phyloP scores from a whole-genome alignment of 2,797 vertebrate species.

The Gephyroberyx darwinii region DNA sequence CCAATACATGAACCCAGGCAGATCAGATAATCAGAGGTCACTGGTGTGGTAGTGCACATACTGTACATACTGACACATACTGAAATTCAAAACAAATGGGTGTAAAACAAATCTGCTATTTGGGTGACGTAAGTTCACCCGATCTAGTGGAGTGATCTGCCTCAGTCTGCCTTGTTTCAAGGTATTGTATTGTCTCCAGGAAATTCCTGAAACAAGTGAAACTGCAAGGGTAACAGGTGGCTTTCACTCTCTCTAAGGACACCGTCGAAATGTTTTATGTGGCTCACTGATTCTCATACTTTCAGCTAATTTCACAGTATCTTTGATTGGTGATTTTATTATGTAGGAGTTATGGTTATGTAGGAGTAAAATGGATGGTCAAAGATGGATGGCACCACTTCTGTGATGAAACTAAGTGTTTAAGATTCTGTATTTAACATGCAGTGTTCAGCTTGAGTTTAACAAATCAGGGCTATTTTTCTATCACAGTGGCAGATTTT shows the following conservation, averaged over 20 bases:
- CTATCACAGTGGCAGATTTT: not conserved
- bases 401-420: slow-evolving; percentile 12
- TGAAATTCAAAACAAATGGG: too few relatives aligned
- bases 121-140: too few relatives aligned
- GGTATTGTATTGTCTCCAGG: too few relatives aligned
- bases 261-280: not conserved
- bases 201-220: too few relatives aligned
- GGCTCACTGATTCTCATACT: not conserved
- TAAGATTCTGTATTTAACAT: not conserved
- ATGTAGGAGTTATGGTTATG: too few relatives aligned
- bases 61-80: too few relatives aligned
- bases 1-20: slow-evolving; percentile 2
- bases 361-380: not conserved
- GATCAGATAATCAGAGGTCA: slow-evolving; percentile 12
- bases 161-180: too few relatives aligned
- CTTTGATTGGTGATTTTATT: not conserved
- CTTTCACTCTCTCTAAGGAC: not conserved
- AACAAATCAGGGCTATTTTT: not conserved
- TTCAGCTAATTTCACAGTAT: not conserved
- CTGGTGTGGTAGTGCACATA: slow-evolving; percentile 6
- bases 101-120: too few relatives aligned
- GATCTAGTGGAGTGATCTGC: too few relatives aligned
- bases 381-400: slow-evolving; percentile 5
- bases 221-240: too few relatives aligned
- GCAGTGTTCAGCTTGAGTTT: too few relatives aligned